Conservation (phyloP, 2,113 vertebrate species). For the Rhea pennata region DNA sequence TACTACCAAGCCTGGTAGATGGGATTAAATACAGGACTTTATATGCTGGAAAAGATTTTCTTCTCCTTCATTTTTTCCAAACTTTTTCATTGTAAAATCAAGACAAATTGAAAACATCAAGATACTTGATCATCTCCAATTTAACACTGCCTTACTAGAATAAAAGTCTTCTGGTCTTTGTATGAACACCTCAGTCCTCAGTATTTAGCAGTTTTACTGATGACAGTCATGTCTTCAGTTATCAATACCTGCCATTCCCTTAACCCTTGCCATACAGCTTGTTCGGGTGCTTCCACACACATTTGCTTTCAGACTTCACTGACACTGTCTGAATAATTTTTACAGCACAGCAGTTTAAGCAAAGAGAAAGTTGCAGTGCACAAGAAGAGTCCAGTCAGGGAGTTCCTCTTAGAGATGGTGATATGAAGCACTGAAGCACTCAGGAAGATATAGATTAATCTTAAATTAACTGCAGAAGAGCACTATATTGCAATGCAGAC, state of each 20-base stretch:
- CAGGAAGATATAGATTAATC: background rate
- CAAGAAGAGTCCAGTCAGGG: background rate
- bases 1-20: background rate
- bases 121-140: background rate
- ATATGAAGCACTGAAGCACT: too few species aligned
- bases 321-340: background rate
- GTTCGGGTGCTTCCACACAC: background rate
- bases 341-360: background rate
- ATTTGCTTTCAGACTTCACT: background rate
- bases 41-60: too few species aligned
- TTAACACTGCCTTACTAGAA: background rate
- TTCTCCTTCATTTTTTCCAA: too few species aligned
- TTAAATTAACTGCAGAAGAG: too few species aligned
- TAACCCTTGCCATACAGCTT: background rate
- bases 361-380: background rate
- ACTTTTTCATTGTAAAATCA: background rate
- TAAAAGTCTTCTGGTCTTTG: background rate
- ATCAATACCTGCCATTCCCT: background rate
- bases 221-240: background rate
- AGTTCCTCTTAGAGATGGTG: background rate
- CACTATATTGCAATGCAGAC: too few species aligned
- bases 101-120: background rate
- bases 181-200: background rate
- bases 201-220: background rate
- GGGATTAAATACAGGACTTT: background rate